phyloP scores from a whole-genome alignment of 1,140 invertebrate genomes.

The Xylocopa sonorina region DNA sequence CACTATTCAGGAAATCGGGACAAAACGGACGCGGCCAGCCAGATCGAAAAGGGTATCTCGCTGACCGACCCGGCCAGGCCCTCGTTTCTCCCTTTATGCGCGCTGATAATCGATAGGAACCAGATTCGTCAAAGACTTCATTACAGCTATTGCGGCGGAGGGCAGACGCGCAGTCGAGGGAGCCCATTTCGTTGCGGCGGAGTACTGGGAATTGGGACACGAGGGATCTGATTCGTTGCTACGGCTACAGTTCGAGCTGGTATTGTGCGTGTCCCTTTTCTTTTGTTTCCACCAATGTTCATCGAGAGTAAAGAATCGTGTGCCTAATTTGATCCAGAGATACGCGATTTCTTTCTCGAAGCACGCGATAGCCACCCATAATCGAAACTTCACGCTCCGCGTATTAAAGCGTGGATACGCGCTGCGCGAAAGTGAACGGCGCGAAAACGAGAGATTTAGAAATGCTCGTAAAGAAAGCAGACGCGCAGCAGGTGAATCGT shows the following conservation, averaged over 20 bases:
- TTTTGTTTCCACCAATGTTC: too few species aligned
- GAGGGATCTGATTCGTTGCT: neutral
- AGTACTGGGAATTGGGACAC: neutral
- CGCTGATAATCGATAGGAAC: conserved; percentile 26
- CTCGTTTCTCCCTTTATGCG: conserved; percentile 32
- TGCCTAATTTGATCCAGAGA: too few species aligned
- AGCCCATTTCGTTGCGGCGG: too few species aligned
- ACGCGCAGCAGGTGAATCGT: neutral
- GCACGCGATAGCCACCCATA: neutral
- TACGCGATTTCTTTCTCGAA: too few species aligned
- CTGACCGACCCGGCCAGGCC: conserved; percentile 14
- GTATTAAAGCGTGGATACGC: neutral
- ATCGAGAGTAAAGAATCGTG: too few species aligned
- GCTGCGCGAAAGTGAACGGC: neutral
- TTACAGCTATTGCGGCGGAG: neutral
- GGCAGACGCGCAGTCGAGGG: neutral
- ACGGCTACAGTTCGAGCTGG: neutral
- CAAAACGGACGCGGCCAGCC: conserved; percentile 26
- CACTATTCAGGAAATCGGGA: conserved; percentile 46
- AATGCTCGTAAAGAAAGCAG: neutral
- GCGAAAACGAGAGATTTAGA: neutral
- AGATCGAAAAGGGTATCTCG: conserved; percentile 19
- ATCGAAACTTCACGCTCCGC: neutral
- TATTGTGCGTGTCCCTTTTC: neutral
- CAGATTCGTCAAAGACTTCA: conserved; percentile 19